Percentiles rank a stretch among this genome's conserved stretches.
Evolutionary conservation across 2,888 invertebrate genomes (phyloP).

Genomic region (Drosophila kuntzei): DNA sequence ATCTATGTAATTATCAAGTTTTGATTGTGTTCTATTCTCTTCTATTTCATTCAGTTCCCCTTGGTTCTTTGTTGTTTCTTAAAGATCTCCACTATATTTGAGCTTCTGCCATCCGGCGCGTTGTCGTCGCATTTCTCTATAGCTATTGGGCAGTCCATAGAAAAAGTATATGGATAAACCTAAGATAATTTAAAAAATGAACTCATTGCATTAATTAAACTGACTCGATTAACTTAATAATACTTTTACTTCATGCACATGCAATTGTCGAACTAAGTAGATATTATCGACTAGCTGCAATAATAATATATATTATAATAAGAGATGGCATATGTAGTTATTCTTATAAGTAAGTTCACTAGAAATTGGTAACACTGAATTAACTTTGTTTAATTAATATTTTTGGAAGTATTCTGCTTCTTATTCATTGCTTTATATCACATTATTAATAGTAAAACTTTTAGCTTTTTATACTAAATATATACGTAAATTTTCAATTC

Average conservation of each 20-base stretch:
- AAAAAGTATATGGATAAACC: conserved; percentile 90
- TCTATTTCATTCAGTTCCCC: conserved; percentile 1
- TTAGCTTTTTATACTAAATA: no score
- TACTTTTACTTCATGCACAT: conserved; percentile 46
- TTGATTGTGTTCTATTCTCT: conserved; percentile 32
- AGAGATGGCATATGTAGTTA: neutral
- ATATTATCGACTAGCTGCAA: neutral
- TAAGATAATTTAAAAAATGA: conserved; percentile 81
- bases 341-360: neutral
- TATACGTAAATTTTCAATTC: no score
- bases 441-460: conserved; percentile 1
- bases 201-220: conserved; percentile 37
- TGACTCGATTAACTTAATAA: conserved; percentile 35
- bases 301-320: neutral
- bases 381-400: neutral
- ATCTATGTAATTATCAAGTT: conserved; percentile 49
- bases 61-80: conserved; percentile 15
- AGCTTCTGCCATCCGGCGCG: conserved; percentile 84
- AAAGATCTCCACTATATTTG: conserved; percentile 78
- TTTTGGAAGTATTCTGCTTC: conserved; percentile 3
- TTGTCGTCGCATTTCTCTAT: conserved; percentile 80
- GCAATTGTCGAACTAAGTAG: neutral
- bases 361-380: neutral
- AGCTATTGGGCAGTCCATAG: conserved; percentile 88
- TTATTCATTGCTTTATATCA: conserved; percentile 21